Base-by-base conservation (phyloP, 2,797 vertebrate genomes). In the Cirrhinus mrigala region DNA sequence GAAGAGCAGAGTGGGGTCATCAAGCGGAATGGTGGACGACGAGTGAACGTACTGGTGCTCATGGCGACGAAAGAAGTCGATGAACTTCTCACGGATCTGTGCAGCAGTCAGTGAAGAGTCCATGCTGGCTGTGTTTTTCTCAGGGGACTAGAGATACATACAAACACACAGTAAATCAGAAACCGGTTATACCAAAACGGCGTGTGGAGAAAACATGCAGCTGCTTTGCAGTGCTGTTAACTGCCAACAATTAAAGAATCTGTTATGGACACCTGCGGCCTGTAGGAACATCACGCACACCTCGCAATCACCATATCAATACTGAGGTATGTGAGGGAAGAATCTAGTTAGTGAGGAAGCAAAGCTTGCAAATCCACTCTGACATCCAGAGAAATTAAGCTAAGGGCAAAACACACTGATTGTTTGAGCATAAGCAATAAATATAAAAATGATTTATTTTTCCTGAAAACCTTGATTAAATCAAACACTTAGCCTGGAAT, bases 1-100 rank as follows among this genome's bases (percentile, higher is more conserved):
- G 54, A 99, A 99, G 14, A 99, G 98, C 91, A 99, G 94, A 0
- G 98, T 99, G 90, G 98, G 98, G 87, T 99, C 98, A 8, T 99
- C 98, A 93, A 99, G 85, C 0, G 98, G 98, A 87, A 99, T 92
- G 56, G 96, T 97, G 81, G 98, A 90, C 0, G 98, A 99, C 0
- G 98, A 99, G 90, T 99, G 98, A 85, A 99, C 97, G 1, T 99
- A 99, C 29, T 96, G 94, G 84, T 99, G 98, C 71, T 96, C 92
- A 85, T 98, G 91, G 44, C 89, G 90, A 73, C 93, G 95, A 91
- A 99, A 99, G 96, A 97, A 99, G 93, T 97, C 94, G 1, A 99
- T 97, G 90, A 99, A 99, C 86, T 96, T 96, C 87, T 97, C 93
- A n/a, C 98, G 97, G 91, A 99, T 98, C 92, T 98, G 95, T 91